These are phyloP conservation scores for Podarcis cretensis DNA, from an alignment of 2,113 vertebrate species.

Conservation along the genomic window DNA sequence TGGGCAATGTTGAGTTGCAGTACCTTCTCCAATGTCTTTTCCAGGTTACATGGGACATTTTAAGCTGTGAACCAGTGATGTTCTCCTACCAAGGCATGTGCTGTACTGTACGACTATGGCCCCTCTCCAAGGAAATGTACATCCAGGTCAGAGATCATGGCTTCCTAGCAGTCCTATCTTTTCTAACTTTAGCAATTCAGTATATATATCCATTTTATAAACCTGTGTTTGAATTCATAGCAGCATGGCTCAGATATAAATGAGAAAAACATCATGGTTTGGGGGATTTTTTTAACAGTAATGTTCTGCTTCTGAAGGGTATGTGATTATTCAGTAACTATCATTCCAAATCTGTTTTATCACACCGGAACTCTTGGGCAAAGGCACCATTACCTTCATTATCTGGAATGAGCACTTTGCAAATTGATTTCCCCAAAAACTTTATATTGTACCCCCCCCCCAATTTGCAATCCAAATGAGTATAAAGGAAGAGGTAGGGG, in stretches of 20 bases:
- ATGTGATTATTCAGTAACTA: constrained; percentile 59
- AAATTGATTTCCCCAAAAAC: constrained; percentile 39
- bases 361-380: constrained; percentile 34
- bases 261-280: constrained; percentile 16
- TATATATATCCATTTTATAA: constrained; percentile 5
- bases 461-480: constrained; percentile 5
- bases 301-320: constrained; percentile 31
- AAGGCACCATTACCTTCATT: constrained; percentile 57
- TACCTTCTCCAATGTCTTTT: background rate
- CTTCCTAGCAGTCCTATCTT: background rate
- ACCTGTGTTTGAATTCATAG: constrained; percentile 19
- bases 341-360: constrained; percentile 52
- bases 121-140: background rate
- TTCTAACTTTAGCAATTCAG: constrained; percentile 3
- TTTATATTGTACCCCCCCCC: background rate
- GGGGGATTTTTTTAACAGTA: background rate
- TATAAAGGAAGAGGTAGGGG: background rate
- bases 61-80: background rate
- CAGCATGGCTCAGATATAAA: constrained; percentile 24
- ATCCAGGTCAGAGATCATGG: background rate
- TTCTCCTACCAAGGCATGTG: background rate
- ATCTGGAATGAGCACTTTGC: constrained; percentile 40
- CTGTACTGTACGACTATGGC: background rate
- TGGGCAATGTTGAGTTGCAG: background rate
- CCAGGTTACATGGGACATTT: background rate